Percentiles rank a stretch among this genome's conserved stretches.
These are phyloP conservation scores for Hypanus sabinus DNA, from an alignment of 2,113 vertebrate genomes.

Conservation along the genomic window DNA sequence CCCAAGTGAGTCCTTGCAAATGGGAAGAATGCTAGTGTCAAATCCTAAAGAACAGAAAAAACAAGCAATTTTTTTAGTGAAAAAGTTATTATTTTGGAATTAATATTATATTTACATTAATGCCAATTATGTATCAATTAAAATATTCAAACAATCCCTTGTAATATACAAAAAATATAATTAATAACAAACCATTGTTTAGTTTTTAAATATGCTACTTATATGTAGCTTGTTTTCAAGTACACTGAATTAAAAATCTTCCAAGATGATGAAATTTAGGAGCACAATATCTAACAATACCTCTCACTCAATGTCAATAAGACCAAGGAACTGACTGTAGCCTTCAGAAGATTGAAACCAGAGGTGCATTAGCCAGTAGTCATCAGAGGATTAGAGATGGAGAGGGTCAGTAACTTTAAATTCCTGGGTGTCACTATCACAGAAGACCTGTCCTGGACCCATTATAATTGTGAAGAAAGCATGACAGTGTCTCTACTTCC, in stretches of 20 bases:
- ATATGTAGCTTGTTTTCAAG: background rate
- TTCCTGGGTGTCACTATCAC: too few relatives aligned
- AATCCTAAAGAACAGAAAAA: slow-evolving; percentile 59
- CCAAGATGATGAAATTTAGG: background rate
- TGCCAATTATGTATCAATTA: background rate
- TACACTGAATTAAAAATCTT: background rate
- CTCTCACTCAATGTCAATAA: too few relatives aligned
- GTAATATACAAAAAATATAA: background rate
- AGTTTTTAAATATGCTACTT: background rate
- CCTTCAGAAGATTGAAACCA: too few relatives aligned
- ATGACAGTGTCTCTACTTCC: too few relatives aligned
- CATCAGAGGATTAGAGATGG: too few relatives aligned
- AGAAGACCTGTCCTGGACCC: too few relatives aligned
- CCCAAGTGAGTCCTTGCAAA: slow-evolving; percentile 88
- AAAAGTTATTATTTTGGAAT: background rate
- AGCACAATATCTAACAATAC: background rate
- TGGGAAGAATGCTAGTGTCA: slow-evolving; percentile 75
- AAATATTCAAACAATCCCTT: background rate
- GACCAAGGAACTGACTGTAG: too few relatives aligned
- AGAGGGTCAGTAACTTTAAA: too few relatives aligned
- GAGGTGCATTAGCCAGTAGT: too few relatives aligned
- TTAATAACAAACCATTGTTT: background rate
- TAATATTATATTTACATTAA: background rate
- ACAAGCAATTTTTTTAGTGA: background rate
- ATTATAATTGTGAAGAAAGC: too few relatives aligned